Evolutionary conservation across 2,113 vertebrate species (phyloP).

Genomic region (Trematocara variabile): DNA sequence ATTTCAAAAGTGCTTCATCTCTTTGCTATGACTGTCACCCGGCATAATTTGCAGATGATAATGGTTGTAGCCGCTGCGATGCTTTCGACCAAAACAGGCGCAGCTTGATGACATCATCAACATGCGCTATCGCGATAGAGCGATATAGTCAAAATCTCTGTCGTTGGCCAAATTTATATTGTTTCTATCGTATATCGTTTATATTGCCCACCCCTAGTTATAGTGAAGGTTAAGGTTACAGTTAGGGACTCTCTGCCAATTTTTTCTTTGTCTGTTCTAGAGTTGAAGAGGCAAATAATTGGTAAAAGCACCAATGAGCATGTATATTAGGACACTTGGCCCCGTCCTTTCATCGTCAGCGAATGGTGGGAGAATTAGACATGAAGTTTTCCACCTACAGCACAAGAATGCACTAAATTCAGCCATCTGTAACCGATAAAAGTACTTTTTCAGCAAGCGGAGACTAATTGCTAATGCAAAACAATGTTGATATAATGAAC

Average conservation of each 20-base stretch:
- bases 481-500: slow-evolving; percentile 1
- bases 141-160: no score
- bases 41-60: no score
- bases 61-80: no score
- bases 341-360: background rate
- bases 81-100: no score
- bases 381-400: background rate
- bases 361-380: background rate
- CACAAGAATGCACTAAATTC: slow-evolving; percentile 15
- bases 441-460: background rate
- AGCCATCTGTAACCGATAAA: slow-evolving; percentile 5
- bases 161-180: no score
- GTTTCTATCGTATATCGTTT: no score
- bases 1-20: no score
- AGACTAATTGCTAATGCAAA: slow-evolving; percentile 5
- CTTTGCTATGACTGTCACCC: no score
- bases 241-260: background rate
- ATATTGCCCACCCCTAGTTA: background rate
- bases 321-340: slow-evolving; percentile 3
- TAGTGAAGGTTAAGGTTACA: background rate
- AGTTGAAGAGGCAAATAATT: slow-evolving; percentile 4
- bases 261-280: background rate
- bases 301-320: background rate
- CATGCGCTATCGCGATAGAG: no score
- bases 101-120: no score